phyloP scores from a whole-genome alignment of 2,888 invertebrate species.

The Chirona hameri region DNA sequence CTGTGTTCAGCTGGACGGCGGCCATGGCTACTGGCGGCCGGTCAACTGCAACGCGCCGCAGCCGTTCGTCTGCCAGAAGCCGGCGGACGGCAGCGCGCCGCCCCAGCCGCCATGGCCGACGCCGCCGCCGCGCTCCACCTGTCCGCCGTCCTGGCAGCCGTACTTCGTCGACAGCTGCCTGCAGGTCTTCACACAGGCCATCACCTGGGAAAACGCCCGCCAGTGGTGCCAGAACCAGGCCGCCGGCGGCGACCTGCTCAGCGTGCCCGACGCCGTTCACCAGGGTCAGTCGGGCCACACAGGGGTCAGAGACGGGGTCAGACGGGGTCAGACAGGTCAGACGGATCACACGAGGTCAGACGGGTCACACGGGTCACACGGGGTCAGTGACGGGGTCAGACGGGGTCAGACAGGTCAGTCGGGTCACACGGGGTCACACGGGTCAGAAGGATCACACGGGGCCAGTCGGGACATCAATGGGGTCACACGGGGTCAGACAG shows the following conservation, averaged over 20 bases:
- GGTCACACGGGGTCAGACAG: too few species aligned
- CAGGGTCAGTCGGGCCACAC: not conserved
- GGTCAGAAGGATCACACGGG: not conserved
- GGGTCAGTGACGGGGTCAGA: not conserved
- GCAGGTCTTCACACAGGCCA: not conserved
- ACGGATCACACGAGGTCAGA: not conserved
- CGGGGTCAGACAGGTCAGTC: not conserved
- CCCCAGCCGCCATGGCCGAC: not conserved
- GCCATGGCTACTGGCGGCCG: not conserved
- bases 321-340: not conserved
- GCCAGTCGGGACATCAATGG: too few species aligned
- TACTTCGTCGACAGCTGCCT: not conserved
- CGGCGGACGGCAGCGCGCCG: not conserved
- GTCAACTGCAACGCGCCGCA: slow-evolving; percentile 8
- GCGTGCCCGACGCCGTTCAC: not conserved
- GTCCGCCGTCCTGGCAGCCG: not conserved
- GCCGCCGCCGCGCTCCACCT: slow-evolving; percentile 3
- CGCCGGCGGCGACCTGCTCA: not conserved
- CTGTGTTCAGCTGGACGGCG: not conserved
- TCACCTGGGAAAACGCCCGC: not conserved
- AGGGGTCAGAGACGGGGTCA: not conserved
- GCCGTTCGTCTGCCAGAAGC: not conserved
- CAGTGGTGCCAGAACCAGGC: not conserved
- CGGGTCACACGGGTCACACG: not conserved
- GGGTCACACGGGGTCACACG: not conserved